A percentile compares a stretch with the other conserved stretches of the same genome.
Evolutionary conservation across 2,113 vertebrate genomes (phyloP).

Genomic region (Tachysurus vachellii): DNA sequence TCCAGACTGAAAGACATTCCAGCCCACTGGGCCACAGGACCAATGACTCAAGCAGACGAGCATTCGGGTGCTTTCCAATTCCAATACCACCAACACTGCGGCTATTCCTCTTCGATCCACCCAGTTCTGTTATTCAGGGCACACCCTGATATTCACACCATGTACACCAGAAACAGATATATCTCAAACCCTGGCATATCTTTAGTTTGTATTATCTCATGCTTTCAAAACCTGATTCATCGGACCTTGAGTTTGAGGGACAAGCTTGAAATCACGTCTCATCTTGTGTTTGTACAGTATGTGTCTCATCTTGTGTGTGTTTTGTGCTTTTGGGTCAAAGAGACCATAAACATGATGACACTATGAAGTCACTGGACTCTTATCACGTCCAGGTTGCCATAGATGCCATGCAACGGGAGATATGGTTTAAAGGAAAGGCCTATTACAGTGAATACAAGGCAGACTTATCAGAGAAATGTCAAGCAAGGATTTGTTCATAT

Average conservation of each 20-base stretch:
- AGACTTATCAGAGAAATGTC: slow-evolving; percentile 7
- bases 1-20: slow-evolving; percentile 51
- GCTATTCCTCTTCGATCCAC: slow-evolving; percentile 10
- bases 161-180: background rate
- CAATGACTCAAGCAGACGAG: slow-evolving; percentile 49
- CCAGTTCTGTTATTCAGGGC: slow-evolving; percentile 16
- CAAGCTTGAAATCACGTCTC: slow-evolving; percentile 23
- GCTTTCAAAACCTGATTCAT: slow-evolving; percentile 14
- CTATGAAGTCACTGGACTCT: slow-evolving; percentile 7
- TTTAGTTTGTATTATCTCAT: slow-evolving; percentile 19
- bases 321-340: slow-evolving; percentile 32
- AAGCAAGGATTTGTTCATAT: background rate
- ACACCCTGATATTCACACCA: slow-evolving; percentile 30
- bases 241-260: slow-evolving; percentile 6
- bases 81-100: slow-evolving; percentile 15
- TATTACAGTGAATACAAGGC: background rate
- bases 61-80: slow-evolving; percentile 49
- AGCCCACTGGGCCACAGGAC: slow-evolving; percentile 40
- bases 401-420: slow-evolving; percentile 16
- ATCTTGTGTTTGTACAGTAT: background rate
- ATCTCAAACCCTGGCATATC: background rate
- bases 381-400: slow-evolving; percentile 13
- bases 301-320: background rate
- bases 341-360: slow-evolving; percentile 14
- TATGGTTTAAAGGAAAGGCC: background rate